Conservation (phyloP, 23 tunicate genomes). For the Ciona savignyi region DNA sequence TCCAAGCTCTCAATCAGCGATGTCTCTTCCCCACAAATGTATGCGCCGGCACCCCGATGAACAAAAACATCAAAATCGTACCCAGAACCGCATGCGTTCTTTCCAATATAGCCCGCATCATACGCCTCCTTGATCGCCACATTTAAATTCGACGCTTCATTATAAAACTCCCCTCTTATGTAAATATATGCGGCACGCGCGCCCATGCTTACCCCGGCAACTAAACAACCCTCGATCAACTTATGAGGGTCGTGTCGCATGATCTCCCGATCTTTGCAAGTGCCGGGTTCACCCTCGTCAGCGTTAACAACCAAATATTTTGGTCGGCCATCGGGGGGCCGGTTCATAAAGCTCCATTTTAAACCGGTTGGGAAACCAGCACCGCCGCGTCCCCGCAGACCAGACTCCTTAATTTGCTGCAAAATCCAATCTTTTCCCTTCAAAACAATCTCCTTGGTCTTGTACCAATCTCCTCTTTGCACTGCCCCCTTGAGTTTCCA, state of each 20-base stretch:
- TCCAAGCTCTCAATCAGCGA: conserved; percentile 93
- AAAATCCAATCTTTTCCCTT: conserved; percentile 87
- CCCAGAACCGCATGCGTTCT: conserved; percentile 86
- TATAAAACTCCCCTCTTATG: conserved; percentile 93
- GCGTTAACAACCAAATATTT: conserved; percentile 98
- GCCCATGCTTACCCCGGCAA: conserved; percentile 91
- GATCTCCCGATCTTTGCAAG: conserved; percentile 96
- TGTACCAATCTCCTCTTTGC: conserved; percentile 93
- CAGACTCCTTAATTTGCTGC: conserved; percentile 90
- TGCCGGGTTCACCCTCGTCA: conserved; percentile 99
- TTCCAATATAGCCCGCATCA: conserved; percentile 69
- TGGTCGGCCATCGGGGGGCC: conserved; percentile 84
- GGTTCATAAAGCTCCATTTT: conserved; percentile 97
- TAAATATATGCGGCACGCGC: conserved; percentile 98
- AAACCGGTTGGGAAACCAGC: conserved; percentile 99
- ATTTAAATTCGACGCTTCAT: conserved; percentile 90
- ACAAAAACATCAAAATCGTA: conserved; percentile 95
- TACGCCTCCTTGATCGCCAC: conserved; percentile 92
- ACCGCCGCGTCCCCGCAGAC: conserved; percentile 93
- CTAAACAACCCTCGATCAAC: conserved; percentile 89
- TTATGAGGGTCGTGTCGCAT: conserved; percentile 99
- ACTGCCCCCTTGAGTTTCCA: conserved; percentile 92
- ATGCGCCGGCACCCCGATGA: conserved; percentile 96
- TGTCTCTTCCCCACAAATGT: conserved; percentile 97
- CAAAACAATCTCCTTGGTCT: conserved; percentile 84